A percentile compares a stretch with the other conserved stretches of the same genome.
Conservation (phyloP, 2,113 vertebrate genomes). For the Phoxinus phoxinus region DNA sequence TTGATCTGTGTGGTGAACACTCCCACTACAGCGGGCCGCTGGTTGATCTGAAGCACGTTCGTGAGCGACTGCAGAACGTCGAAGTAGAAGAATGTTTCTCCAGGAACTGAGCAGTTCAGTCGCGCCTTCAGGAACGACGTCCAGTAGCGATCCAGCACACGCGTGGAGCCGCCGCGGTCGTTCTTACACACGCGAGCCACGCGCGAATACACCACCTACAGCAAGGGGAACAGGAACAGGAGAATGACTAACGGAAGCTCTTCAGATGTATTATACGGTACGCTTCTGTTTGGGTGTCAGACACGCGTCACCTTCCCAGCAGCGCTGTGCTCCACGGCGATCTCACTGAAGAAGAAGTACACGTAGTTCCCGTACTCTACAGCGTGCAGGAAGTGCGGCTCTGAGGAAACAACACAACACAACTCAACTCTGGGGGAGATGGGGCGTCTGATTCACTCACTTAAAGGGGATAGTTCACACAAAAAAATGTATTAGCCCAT, state of each 20-base stretch:
- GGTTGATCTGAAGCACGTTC: slow-evolving; percentile 78
- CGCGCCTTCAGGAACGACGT: slow-evolving; percentile 93
- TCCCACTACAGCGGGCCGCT: slow-evolving; percentile 80
- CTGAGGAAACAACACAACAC: slow-evolving; percentile 64
- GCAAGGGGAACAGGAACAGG: not conserved
- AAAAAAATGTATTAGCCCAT: too few relatives aligned
- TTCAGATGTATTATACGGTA: not conserved
- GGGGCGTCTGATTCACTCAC: too few relatives aligned
- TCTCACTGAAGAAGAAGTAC: slow-evolving; percentile 94
- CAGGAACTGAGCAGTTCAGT: slow-evolving; percentile 88
- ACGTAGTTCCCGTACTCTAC: slow-evolving; percentile 86
- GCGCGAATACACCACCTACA: slow-evolving; percentile 87
- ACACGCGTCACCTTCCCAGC: slow-evolving; percentile 81
- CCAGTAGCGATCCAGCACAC: slow-evolving; percentile 91
- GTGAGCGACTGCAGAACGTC: slow-evolving; percentile 88
- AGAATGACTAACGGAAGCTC: not conserved
- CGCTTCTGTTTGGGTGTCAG: not conserved
- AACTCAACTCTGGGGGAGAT: too few relatives aligned
- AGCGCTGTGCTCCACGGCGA: slow-evolving; percentile 85
- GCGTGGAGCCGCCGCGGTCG: slow-evolving; percentile 86
- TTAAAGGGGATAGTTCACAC: too few relatives aligned
- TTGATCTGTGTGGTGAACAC: slow-evolving; percentile 91
- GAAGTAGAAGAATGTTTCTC: slow-evolving; percentile 90
- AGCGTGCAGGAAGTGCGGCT: slow-evolving; percentile 88
- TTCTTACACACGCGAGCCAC: slow-evolving; percentile 93